These are phyloP conservation scores for Gastrophryne carolinensis DNA, from an alignment of 2,797 vertebrate species.

Conservation along the genomic window DNA sequence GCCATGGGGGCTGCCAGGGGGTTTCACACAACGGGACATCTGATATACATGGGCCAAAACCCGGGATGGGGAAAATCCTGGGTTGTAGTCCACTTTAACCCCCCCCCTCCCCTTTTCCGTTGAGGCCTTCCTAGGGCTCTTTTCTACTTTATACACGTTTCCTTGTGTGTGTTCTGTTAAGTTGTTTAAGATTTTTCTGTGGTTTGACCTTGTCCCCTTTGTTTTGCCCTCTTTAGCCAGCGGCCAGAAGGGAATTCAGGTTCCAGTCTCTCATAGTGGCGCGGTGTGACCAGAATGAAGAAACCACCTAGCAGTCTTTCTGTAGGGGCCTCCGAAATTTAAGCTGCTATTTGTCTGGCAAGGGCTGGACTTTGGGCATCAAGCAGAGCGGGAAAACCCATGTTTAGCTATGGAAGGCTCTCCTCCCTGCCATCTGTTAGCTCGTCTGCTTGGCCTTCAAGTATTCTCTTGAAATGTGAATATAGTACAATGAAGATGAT, in stretches of 20 bases:
- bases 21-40: no score
- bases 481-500: background rate
- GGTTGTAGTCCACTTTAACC: no score
- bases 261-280: conserved; percentile 75
- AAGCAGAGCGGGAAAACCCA: background rate
- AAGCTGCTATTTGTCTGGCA: conserved; percentile 20
- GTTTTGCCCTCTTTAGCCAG: conserved; percentile 60
- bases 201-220: background rate
- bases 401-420: background rate
- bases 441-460: background rate
- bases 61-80: no score
- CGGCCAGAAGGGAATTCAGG: conserved; percentile 83
- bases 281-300: conserved; percentile 66
- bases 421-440: background rate
- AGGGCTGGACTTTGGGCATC: background rate
- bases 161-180: background rate
- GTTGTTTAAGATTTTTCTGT: background rate
- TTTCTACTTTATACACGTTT: background rate
- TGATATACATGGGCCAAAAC: no score
- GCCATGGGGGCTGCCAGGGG: no score
- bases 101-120: no score
- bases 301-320: background rate
- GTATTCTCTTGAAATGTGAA: conserved; percentile 17
- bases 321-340: background rate
- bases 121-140: no score